Evolutionary conservation across 2,888 invertebrate species (phyloP), one percentile per base, ranked within the genome.

Genomic region (Chironomus riparius): DNA sequence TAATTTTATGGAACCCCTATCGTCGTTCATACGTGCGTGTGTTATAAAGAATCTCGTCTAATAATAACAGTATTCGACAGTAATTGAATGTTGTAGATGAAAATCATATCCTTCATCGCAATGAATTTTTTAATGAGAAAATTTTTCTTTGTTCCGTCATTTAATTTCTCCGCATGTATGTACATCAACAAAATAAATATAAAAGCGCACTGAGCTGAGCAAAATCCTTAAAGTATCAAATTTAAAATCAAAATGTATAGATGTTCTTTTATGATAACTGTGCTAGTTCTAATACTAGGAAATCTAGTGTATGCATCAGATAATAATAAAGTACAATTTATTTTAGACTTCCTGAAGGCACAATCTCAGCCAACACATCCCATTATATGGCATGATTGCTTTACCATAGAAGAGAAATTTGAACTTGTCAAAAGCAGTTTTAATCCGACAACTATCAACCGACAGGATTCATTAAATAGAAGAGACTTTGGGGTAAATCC

Each of bases 401-500:
- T 72, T 15, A 28, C 18, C n/a, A 50, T 24, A 3, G 15, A 6
- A 1, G 18, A 61, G 15, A 72, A 72, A 62, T 7, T 72, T 61
- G 28, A 72, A 38, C 72, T 72, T 50, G 61, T 72, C 15, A 72
- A 47, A 50, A 71, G n/a, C 50, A 61, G 21, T 38, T 72, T 72
- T 38, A 62, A 28, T 18, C 62, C 62, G 62, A 61, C 72, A 61
- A 22, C 18, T 15, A 62, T 72, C n/a, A 6, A 38, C 62, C 22
- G 22, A 72, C 72, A 72, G 72, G 62, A 72, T 38, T 62, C 72
- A 72, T 72, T 72, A 72, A 62, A 72, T 28, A 13, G n/a, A 61
- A 72, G 62, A 62, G 62, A 72, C 62, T 72, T 62, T 38, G 24
- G 38, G 72, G 38, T 38, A 72, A 72, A 72, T 38, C 18, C 72